phyloP scores from a whole-genome alignment of 2,888 invertebrate species.

The Diaphora mendica region DNA sequence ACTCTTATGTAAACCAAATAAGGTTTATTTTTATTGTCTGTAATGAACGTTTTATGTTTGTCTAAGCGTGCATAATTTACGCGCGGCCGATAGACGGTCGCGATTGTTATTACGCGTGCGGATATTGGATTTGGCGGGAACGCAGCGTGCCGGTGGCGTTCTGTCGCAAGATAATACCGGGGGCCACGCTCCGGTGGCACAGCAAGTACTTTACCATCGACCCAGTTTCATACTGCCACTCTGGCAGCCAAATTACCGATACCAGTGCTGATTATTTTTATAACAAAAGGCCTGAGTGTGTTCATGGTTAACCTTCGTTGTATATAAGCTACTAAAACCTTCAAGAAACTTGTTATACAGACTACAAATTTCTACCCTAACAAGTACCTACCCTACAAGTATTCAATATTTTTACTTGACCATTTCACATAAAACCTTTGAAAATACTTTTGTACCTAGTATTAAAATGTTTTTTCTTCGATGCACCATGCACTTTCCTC shows the following conservation, averaged over 20 bases:
- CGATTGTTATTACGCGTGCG: slow-evolving; percentile 85
- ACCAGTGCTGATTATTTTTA: slow-evolving; percentile 39
- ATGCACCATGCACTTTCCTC: not conserved
- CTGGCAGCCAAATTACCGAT: slow-evolving; percentile 47
- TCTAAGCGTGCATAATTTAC: slow-evolving; percentile 82
- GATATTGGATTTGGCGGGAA: slow-evolving; percentile 83
- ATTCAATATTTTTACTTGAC: not conserved
- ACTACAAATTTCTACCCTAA: not conserved
- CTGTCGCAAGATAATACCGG: slow-evolving; percentile 71
- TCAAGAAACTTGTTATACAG: not conserved
- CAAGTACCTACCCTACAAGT: too few species aligned
- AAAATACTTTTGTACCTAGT: not conserved
- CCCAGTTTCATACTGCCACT: slow-evolving; percentile 47
- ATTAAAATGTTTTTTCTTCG: not conserved
- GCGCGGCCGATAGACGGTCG: slow-evolving; percentile 83
- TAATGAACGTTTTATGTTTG: slow-evolving; percentile 42
- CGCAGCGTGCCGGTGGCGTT: slow-evolving; percentile 60
- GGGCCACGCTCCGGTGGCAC: slow-evolving; percentile 45
- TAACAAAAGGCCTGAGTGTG: slow-evolving; percentile 4
- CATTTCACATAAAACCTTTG: not conserved
- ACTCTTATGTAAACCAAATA: slow-evolving; percentile 45
- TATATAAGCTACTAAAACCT: not conserved
- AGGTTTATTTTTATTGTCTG: slow-evolving; percentile 47
- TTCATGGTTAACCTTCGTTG: not conserved
- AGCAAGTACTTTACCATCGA: slow-evolving; percentile 44